A percentile compares a stretch with the other conserved stretches of the same genome.
Conservation (phyloP, 2,113 vertebrate genomes). For the Aegypius monachus region DNA sequence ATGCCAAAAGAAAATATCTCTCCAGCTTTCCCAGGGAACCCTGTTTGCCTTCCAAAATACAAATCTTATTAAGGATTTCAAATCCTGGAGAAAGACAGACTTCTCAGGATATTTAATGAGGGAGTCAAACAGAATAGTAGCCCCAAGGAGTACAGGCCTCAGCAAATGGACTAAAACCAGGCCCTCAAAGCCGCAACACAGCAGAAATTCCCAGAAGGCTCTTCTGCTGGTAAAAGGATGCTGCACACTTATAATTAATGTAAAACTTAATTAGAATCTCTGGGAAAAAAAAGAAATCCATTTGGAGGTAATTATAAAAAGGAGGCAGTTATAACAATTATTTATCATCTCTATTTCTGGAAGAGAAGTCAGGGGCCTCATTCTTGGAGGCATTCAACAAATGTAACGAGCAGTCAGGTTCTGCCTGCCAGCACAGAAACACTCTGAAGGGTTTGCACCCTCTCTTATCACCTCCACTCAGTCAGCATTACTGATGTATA, state of each 20-base stretch:
- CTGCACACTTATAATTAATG: conserved; percentile 11
- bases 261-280: conserved; percentile 31
- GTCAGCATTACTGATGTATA: background rate
- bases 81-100: background rate
- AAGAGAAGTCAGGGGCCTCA: background rate
- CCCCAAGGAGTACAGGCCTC: background rate
- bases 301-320: conserved; percentile 14
- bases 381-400: background rate
- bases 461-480: background rate
- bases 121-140: background rate
- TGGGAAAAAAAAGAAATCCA: background rate
- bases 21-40: background rate
- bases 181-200: background rate
- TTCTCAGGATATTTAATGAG: background rate
- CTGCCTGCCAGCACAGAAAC: background rate
- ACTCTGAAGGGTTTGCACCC: background rate
- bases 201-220: conserved; percentile 12
- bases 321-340: background rate
- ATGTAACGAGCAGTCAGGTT: background rate
- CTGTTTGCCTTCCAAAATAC: background rate
- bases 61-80: background rate
- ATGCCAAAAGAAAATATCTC: background rate
- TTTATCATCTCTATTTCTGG: conserved; percentile 5
- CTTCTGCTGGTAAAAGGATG: conserved; percentile 19
- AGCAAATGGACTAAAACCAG: background rate